Percentiles rank a stretch among this genome's conserved stretches.
Evolutionary conservation across 2,113 vertebrate genomes (phyloP).

Genomic region (Plotosus lineatus): DNA sequence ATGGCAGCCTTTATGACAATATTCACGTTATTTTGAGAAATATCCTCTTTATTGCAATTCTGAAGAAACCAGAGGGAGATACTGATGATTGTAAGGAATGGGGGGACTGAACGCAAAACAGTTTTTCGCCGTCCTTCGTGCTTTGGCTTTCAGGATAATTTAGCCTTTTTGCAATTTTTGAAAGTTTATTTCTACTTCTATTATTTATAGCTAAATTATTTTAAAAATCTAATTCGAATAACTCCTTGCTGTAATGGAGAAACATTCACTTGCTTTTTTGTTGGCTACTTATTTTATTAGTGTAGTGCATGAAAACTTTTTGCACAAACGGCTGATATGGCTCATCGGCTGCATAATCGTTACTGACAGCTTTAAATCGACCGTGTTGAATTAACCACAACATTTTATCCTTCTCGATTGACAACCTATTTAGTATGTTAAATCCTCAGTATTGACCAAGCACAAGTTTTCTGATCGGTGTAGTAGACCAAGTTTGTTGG

Average conservation of each 20-base stretch:
- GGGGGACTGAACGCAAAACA: neutral
- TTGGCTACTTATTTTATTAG: constrained; percentile 19
- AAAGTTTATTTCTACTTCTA: no score
- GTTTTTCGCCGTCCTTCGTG: neutral
- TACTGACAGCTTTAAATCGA: constrained; percentile 44
- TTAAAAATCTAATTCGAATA: no score
- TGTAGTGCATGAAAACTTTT: constrained; percentile 30
- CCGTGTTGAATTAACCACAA: constrained; percentile 33
- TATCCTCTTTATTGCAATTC: neutral
- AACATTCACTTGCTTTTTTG: constrained; percentile 10
- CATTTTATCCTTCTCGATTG: constrained; percentile 44
- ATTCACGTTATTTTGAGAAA: neutral
- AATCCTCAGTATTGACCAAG: constrained; percentile 49
- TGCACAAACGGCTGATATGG: constrained; percentile 36
- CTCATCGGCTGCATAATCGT: constrained; percentile 39
- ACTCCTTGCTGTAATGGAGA: neutral
- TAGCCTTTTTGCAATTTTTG: constrained; percentile 12
- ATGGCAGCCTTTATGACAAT: neutral
- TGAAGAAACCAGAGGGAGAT: neutral
- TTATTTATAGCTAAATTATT: constrained; percentile 44
- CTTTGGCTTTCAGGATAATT: neutral
- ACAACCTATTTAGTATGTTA: constrained; percentile 52
- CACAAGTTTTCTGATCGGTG: constrained; percentile 35
- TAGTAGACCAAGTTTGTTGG: constrained; percentile 26
- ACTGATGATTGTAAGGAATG: neutral